Evolutionary conservation across 2,888 invertebrate genomes (phyloP).

Genomic region (Acanthosepion pharaonis): DNA sequence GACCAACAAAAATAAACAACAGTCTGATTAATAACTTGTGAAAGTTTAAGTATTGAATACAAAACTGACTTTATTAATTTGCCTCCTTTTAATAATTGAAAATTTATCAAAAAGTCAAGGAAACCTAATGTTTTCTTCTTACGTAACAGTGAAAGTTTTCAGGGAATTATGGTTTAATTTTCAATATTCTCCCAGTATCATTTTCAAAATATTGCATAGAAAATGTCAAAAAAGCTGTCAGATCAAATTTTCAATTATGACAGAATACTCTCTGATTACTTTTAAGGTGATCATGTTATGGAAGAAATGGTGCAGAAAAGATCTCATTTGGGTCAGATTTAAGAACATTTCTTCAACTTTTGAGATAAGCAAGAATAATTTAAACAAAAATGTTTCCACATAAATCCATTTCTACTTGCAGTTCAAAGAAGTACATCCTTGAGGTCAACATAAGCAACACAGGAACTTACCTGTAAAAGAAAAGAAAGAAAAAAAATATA

Average conservation of each 20-base stretch:
- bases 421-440: neutral
- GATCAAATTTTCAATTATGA: constrained; percentile 14
- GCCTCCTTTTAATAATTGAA: neutral
- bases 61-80: too few relatives aligned
- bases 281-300: neutral
- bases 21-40: too few relatives aligned
- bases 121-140: neutral
- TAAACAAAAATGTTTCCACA: neutral
- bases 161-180: neutral
- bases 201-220: neutral
- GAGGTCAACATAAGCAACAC: neutral
- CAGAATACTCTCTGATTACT: neutral
- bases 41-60: too few relatives aligned
- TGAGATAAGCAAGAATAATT: neutral
- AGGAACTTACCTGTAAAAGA: neutral
- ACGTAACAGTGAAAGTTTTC: neutral
- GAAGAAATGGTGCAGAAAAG: neutral
- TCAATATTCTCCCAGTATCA: neutral
- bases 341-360: neutral
- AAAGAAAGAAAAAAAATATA: neutral
- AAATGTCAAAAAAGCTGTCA: neutral
- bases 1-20: too few relatives aligned
- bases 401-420: neutral
- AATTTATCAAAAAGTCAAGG: neutral
- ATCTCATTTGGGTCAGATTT: neutral